Evolutionary conservation across 2,888 invertebrate species (phyloP), one percentile per base, ranked within the genome.

Genomic region (Leuctra nigra): DNA sequence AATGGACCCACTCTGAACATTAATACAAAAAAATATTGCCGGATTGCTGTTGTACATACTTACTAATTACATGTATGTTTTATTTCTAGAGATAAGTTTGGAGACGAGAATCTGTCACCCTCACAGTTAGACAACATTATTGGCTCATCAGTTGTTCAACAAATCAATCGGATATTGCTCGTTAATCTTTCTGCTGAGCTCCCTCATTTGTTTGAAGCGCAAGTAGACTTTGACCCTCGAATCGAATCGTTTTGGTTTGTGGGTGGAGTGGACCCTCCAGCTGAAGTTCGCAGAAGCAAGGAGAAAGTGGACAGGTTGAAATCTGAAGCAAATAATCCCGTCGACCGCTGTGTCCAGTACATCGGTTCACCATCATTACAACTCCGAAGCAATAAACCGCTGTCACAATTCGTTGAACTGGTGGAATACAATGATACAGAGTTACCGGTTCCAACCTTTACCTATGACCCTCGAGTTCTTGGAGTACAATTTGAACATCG

Each of bases 231-330:
- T 65, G 79, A 87, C 61, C 88, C 94, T 2, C 77, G 89, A 18
- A 77, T 90, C 64, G 89, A 92, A 75, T 86, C 92, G 23, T 90
- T 87, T 71, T 96, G 95, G 95, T 79, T 80, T 67, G 80, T 81
- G 35, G 91, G 91, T 53, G 88, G 89, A 53, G 79, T 86, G 63
- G 70, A 80, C 59, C 78, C 83, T 0, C 77, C 83, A 1, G 66
- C 69, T 39, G 66, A 63, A 36, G 69, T 77, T 0, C 65, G 73
- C 9, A 50, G 24, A 22, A 35, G 20, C 36, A 55, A 41, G 47
- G 39, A 48, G 24, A 55, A 48, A 9, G 7, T 16, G 4, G 41
- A 35, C 14, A 38, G 24, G 11, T 29, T 39, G 16, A 54, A 55
- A 20, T 18, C 53, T 33, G 33, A 22, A 22, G 56, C 70, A 71